Base-by-base conservation (phyloP, 2,113 vertebrate species). In the Petaurus breviceps region DNA sequence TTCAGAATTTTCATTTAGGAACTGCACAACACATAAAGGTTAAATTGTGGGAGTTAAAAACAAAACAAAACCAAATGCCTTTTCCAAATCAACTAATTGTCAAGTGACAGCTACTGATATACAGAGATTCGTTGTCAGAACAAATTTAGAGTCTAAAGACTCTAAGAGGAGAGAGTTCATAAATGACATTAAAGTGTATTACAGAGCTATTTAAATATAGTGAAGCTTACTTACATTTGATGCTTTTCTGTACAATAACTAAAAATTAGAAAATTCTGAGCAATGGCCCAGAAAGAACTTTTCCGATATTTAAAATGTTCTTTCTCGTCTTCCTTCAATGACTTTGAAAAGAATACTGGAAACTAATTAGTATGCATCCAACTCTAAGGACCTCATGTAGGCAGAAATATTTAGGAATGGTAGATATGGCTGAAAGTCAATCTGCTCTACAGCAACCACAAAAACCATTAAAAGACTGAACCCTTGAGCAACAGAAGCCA, bases 231-330 rank as follows among this genome's bases (percentile, higher is more conserved):
- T 96, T 96, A 61, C n/a, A 89, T 7, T 96, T 91, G 90, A 94
- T 91, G 51, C 37, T 94, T 97, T 95, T 84, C 95, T 93, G 55
- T 93, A 95, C 92, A 95, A 84, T 95, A 96, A 96, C 51, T 84
- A 47, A 98, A 98, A 97, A 97, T 95, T 97, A 90, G 91, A 97
- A 97, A 97, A 95, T 93, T 43, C 95, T 93, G 90, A 98, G 94
- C 96, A 97, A 91, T 97, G 91, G 90, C 52, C 96, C 91, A 95
- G 92, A 97, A 97, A 97, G 61, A 68, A 96, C 97, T 97, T 97
- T 95, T 97, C 28, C 91, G 96, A 23, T 61, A 37, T 96, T 97
- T 95, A 61, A 92, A 96, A 91, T 43, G 57, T 77, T 90, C 89
- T 92, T 49, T 90, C 53, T 97, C 84, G 94, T 96, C 89, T 95